A percentile compares a stretch with the other conserved stretches of the same genome.
Evolutionary conservation across 2,888 invertebrate genomes (phyloP).

Genomic region (Phalera bucephala): DNA sequence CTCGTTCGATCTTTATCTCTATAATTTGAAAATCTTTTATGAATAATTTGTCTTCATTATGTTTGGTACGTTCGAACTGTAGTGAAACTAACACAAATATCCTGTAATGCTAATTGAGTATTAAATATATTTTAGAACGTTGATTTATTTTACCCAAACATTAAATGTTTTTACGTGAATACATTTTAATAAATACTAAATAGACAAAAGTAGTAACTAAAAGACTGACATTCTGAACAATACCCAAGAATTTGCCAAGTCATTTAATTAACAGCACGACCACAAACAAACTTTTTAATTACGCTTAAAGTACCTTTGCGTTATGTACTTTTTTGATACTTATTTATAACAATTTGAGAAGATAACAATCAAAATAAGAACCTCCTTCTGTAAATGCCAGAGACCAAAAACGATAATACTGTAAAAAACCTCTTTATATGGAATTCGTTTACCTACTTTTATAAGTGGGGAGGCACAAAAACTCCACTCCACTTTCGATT

Average conservation of each 20-base stretch:
- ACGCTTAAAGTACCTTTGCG: too few species aligned
- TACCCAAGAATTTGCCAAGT: not conserved
- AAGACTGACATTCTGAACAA: not conserved
- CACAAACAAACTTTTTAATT: too few species aligned
- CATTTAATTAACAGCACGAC: slow-evolving; percentile 2
- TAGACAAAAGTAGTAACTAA: not conserved
- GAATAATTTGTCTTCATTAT: slow-evolving; percentile 49
- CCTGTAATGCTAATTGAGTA: slow-evolving; percentile 32
- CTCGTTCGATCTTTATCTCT: slow-evolving; percentile 51
- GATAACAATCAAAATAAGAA: too few species aligned
- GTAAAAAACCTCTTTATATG: too few species aligned
- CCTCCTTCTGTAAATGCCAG: too few species aligned
- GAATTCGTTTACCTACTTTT: too few species aligned
- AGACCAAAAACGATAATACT: too few species aligned
- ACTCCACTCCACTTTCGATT: too few species aligned
- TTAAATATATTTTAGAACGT: slow-evolving; percentile 27
- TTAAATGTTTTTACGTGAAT: slow-evolving; percentile 12
- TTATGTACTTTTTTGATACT: too few species aligned
- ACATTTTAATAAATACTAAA: not conserved
- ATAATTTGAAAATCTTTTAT: slow-evolving; percentile 45
- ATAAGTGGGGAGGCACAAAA: too few species aligned
- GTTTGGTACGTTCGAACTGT: slow-evolving; percentile 28
- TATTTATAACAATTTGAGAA: too few species aligned
- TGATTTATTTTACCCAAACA: slow-evolving; percentile 26
- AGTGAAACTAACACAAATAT: not conserved